Conservation (phyloP, 2,113 vertebrate genomes). For the Rhinolophus ferrumequinum region DNA sequence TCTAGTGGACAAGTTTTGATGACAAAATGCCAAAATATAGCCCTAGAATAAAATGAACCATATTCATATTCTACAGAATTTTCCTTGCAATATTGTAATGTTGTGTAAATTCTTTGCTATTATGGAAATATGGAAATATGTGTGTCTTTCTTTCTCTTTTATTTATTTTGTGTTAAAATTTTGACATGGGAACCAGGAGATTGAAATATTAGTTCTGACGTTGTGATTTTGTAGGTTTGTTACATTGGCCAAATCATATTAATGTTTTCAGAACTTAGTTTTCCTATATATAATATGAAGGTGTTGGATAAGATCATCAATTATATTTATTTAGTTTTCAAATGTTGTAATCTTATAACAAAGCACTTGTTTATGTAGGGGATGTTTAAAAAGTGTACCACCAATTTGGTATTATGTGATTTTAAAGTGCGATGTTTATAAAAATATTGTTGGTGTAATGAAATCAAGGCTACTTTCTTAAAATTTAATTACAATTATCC, state of each 20-base stretch:
- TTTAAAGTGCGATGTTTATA: conserved; percentile 14
- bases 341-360: background rate
- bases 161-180: background rate
- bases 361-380: background rate
- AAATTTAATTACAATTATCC: background rate
- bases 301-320: background rate
- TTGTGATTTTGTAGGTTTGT: background rate
- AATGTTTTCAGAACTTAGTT: background rate
- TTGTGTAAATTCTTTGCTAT: background rate
- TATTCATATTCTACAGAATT: background rate
- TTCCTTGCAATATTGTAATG: background rate
- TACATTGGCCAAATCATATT: background rate
- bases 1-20: background rate
- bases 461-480: conserved; percentile 23
- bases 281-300: background rate
- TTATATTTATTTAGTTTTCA: background rate
- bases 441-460: background rate
- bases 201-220: background rate
- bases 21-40: background rate
- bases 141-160: background rate
- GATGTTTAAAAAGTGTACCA: background rate
- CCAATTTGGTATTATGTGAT: background rate
- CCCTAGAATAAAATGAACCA: background rate
- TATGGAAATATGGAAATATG: background rate
- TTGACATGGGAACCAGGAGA: background rate